Evolutionary conservation across 2,888 invertebrate genomes (phyloP), one percentile per base, ranked within the genome.

Genomic region (Balanococcus diminutus): DNA sequence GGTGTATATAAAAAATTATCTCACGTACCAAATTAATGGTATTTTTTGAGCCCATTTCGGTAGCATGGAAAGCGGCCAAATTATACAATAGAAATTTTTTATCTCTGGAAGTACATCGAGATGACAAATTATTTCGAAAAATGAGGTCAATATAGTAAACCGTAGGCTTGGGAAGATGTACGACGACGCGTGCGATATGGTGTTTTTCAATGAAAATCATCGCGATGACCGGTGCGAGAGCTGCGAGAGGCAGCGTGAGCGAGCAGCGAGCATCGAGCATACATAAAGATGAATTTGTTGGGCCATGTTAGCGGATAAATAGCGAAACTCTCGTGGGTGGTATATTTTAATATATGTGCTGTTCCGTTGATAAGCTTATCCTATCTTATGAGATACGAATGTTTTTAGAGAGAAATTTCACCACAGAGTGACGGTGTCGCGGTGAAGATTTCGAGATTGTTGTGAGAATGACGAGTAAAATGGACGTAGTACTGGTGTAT

Each of bases 11-110:
- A 67, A 67, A 67, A 67, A 28, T 67, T 22, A 56, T 22, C 22
- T n/a, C n/a, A 22, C 56, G 19, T 28, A 5, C 67, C 67, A 28
- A 67, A 67, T 67, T 67, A 67, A 67, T 67, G 16, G 67, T 28
- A 67, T 67, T 67, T 67, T 67, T 67, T 67, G 28, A 28, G 14
- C 28, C 14, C 28, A 67, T 67, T 28, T 67, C 67, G 28, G 67
- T 67, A 67, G 67, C 67, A 31, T 67, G 67, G 67, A 67, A 67
- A 67, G 67, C 28, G 67, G 67, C 67, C 67, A 67, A 84, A 67
- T 67, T 84, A 31, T 84, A 84, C 84, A 84, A 84, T 84, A 84
- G 84, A 84, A 84, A 84, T 84, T 84, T 84, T 84, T 84, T 72
- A 84, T 61, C 84, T 79, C 67, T 67, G 67, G 67, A 84, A 84